Evolutionary conservation across 2,113 vertebrate species (phyloP).

Genomic region (Lagopus leucura): DNA sequence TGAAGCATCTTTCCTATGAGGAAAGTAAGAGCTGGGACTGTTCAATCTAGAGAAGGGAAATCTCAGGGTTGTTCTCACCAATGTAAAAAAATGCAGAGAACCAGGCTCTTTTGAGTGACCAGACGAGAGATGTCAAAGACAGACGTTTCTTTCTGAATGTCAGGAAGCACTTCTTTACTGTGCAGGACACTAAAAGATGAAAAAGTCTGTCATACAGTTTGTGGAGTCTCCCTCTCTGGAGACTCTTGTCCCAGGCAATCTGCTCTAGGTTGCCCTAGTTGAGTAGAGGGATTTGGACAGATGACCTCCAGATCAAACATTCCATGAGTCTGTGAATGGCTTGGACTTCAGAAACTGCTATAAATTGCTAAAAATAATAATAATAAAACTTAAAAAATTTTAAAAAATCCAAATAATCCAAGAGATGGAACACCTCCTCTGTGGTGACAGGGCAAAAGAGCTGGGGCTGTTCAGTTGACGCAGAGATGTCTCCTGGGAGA

Average conservation of each 20-base stretch:
- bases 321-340: neutral
- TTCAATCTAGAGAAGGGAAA: too few relatives aligned
- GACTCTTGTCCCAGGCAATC: too few relatives aligned
- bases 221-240: too few relatives aligned
- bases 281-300: neutral
- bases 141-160: neutral
- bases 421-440: too few relatives aligned
- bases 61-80: neutral
- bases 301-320: neutral
- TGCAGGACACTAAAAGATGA: neutral
- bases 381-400: neutral
- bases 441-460: too few relatives aligned
- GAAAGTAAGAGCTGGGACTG: too few relatives aligned
- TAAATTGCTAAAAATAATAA: neutral
- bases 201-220: neutral
- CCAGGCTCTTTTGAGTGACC: neutral
- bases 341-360: neutral
- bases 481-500: too few relatives aligned
- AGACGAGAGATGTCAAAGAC: neutral
- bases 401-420: neutral
- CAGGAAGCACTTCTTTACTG: neutral
- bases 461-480: too few relatives aligned
- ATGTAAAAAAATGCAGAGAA: neutral
- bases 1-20: too few relatives aligned
- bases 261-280: neutral